These are phyloP conservation scores for Megaceryle maxima DNA, from an alignment of 2,113 vertebrate species.

Conservation along the genomic window DNA sequence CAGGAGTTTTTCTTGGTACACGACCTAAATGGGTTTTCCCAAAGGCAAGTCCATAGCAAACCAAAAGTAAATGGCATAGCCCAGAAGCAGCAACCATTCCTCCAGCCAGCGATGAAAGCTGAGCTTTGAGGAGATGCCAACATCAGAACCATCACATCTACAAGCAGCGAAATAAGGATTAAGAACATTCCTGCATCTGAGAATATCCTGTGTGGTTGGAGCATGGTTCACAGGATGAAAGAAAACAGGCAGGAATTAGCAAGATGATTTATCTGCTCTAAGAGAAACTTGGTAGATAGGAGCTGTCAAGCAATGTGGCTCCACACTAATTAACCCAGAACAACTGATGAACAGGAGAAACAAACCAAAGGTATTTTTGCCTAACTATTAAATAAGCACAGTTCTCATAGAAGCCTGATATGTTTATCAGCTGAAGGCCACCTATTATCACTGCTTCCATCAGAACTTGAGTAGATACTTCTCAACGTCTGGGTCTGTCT, in stretches of 20 bases:
- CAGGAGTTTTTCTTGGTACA: background rate
- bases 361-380: background rate
- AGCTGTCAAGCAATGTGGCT: background rate
- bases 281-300: background rate
- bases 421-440: background rate
- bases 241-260: background rate
- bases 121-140: background rate
- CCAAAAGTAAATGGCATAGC: background rate
- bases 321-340: background rate
- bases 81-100: background rate
- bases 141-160: background rate
- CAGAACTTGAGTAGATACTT: background rate
- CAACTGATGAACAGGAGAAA: background rate
- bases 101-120: background rate
- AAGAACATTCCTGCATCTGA: background rate
- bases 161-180: background rate
- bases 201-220: background rate
- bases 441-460: background rate
- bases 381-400: background rate
- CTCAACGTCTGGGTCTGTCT: background rate
- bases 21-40: background rate
- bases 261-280: background rate
- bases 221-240: background rate
- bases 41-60: background rate
- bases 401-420: background rate